Evolutionary conservation across 92 coral and sea anemone species (phyloP).

Genomic region (Ricordea florida): DNA sequence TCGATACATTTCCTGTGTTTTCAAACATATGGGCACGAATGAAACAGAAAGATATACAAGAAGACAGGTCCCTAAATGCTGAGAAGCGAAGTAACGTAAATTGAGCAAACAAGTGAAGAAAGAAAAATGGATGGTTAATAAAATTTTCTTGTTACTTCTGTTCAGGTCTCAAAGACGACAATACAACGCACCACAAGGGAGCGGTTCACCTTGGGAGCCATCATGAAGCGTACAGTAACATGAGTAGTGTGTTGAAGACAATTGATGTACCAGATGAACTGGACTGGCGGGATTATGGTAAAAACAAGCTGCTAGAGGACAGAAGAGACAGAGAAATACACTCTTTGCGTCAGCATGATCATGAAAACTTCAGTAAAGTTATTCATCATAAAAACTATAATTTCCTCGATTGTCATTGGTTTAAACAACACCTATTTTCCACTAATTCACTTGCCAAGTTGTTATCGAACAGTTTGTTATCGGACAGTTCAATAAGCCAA

Average conservation of each 20-base stretch:
- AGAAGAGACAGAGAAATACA: too few species aligned
- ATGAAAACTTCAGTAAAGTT: too few species aligned
- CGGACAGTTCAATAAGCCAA: too few species aligned
- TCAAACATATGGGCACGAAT: too few species aligned
- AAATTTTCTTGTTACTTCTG: not conserved
- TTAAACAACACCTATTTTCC: too few species aligned
- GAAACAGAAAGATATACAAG: not conserved
- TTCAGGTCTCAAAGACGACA: constrained; percentile 60
- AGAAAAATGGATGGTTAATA: too few species aligned
- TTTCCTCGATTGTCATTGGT: too few species aligned
- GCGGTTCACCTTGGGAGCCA: constrained; percentile 68
- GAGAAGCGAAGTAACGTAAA: not conserved
- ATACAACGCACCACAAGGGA: constrained; percentile 66
- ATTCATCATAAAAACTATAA: too few species aligned
- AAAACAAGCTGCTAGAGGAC: too few species aligned
- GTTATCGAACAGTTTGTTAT: too few species aligned
- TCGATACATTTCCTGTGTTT: not conserved
- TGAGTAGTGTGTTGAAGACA: constrained; percentile 63
- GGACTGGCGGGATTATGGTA: constrained; percentile 98
- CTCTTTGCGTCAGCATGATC: too few species aligned
- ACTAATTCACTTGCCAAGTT: too few species aligned
- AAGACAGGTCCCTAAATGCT: not conserved
- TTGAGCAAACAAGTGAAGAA: not conserved
- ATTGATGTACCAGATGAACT: constrained; percentile 90
- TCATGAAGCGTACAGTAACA: constrained; percentile 68